A percentile compares a stretch with the other conserved stretches of the same genome.
Evolutionary conservation across 92 coral and sea anemone species (phyloP).

Genomic region (Parazoanthus swiftii): DNA sequence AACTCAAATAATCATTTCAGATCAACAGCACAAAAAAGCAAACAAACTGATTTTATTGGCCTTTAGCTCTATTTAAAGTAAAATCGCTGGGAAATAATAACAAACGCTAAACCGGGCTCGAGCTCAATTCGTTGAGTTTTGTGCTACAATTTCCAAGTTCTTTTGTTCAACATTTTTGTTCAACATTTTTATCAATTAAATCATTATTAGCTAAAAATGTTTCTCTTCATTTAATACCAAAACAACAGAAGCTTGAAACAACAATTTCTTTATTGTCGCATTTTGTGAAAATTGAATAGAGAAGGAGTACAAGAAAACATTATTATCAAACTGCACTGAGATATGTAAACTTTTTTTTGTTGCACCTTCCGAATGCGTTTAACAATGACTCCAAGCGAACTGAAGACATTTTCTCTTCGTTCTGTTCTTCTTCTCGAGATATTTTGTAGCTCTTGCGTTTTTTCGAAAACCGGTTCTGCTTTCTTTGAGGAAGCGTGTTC

Average conservation of each 20-base stretch:
- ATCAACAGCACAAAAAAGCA: background rate
- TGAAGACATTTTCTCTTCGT: background rate
- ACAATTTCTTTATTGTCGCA: background rate
- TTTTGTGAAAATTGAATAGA: background rate
- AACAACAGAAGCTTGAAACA: background rate
- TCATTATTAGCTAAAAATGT: background rate
- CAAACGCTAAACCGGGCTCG: no score
- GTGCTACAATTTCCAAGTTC: background rate
- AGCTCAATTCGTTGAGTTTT: background rate
- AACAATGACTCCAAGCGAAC: background rate
- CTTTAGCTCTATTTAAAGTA: background rate
- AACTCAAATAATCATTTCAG: no score
- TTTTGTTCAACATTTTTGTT: background rate
- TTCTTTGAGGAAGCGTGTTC: slow-evolving; percentile 53
- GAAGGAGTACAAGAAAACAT: background rate
- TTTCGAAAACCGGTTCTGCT: slow-evolving; percentile 16
- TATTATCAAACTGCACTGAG: background rate
- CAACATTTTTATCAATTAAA: background rate
- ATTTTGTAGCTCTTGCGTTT: background rate
- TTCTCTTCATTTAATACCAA: background rate
- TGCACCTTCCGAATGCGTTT: background rate
- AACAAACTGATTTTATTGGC: background rate
- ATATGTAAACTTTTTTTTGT: no score
- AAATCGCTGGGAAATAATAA: no score
- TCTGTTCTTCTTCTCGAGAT: background rate